Conservation (phyloP, 2,797 vertebrate species). For the Bradypus variegatus region DNA sequence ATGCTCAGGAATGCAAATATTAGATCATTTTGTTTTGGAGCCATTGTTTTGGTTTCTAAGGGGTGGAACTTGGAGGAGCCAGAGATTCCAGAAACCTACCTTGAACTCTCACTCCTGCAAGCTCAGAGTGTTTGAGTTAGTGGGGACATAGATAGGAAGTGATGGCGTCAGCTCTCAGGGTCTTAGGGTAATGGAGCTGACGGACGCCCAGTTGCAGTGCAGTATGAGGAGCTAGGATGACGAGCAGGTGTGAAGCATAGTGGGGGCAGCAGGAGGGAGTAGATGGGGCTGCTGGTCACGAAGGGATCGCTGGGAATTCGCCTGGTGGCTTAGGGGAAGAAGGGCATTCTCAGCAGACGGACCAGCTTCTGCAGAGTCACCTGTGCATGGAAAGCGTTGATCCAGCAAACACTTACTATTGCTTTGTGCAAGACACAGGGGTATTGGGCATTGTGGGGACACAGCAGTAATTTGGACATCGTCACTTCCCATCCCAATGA, state of each 20-base stretch:
- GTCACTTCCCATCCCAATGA: too few species aligned
- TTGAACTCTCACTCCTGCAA: too few species aligned
- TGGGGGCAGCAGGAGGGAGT: not conserved
- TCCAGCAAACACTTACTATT: not conserved
- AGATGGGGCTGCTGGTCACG: too few species aligned
- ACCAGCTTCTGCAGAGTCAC: not conserved
- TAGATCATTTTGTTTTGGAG: not conserved
- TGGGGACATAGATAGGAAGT: not conserved
- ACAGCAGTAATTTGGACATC: not conserved
- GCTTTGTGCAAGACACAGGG: not conserved
- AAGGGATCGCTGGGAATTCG: not conserved
- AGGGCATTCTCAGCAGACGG: not conserved
- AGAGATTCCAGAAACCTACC: not conserved
- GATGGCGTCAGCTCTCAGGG: not conserved
- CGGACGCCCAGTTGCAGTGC: too few species aligned
- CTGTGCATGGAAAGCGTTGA: not conserved
- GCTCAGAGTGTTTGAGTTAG: not conserved
- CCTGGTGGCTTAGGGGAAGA: not conserved
- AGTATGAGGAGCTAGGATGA: not conserved
- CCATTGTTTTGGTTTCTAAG: not conserved
- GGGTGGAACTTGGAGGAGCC: not conserved
- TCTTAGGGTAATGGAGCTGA: not conserved
- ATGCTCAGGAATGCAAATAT: not conserved
- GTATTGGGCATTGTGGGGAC: not conserved
- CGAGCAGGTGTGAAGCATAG: too few species aligned